These are phyloP conservation scores for Idris sp. DNA, from an alignment of 1,140 invertebrate species.

Conservation along the genomic window DNA sequence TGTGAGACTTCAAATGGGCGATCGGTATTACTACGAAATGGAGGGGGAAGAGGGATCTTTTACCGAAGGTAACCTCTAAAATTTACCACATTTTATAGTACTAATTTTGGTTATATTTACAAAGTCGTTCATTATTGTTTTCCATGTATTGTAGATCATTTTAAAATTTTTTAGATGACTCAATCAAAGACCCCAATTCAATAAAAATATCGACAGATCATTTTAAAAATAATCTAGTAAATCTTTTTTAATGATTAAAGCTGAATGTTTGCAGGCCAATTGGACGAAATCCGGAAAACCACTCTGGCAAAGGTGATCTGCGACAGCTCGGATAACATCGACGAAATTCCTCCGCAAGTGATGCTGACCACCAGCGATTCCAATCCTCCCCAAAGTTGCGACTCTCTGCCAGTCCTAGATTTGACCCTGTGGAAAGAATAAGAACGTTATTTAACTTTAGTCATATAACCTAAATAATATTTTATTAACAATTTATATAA, in stretches of 20 bases:
- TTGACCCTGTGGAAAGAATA: constrained; percentile 83
- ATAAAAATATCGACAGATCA: too few relatives aligned
- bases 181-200: too few relatives aligned
- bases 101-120: not conserved
- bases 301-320: constrained; percentile 92
- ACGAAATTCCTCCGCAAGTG: constrained; percentile 85
- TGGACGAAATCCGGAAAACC: constrained; percentile 90
- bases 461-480: too few relatives aligned
- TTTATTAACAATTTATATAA: too few relatives aligned
- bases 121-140: too few relatives aligned
- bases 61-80: constrained; percentile 78
- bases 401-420: constrained; percentile 79
- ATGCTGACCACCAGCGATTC: constrained; percentile 82
- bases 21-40: constrained; percentile 93
- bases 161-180: too few relatives aligned
- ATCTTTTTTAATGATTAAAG: not conserved
- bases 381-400: constrained; percentile 83
- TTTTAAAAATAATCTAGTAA: not conserved
- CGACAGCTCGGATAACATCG: constrained; percentile 89
- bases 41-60: constrained; percentile 83
- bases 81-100: too few relatives aligned
- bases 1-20: constrained; percentile 85
- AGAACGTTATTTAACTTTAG: too few relatives aligned
- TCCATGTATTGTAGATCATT: too few relatives aligned
- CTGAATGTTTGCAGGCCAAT: constrained; percentile 83